Percentiles rank a stretch among this genome's conserved stretches.
Conservation (phyloP, 2,113 vertebrate species). For the Penelope pileata region DNA sequence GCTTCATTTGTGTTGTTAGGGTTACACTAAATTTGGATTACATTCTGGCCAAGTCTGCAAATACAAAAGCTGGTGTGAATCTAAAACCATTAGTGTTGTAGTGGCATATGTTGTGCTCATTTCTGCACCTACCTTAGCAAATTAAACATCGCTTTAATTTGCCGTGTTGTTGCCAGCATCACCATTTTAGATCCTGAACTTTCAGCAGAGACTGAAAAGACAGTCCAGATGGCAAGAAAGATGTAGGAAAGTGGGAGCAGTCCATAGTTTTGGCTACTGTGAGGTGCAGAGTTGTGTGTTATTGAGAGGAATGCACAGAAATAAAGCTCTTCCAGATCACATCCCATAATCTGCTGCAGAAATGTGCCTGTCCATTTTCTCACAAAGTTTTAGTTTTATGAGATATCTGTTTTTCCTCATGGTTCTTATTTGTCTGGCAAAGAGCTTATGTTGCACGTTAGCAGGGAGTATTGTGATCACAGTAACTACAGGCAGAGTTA, state of each 20-base stretch:
- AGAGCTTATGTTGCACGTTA: neutral
- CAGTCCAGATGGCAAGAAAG: neutral
- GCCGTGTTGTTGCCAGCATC: neutral
- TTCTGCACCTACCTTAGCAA: constrained; percentile 13
- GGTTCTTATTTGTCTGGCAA: neutral
- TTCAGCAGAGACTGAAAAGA: neutral
- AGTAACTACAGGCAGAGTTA: neutral
- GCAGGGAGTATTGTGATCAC: neutral
- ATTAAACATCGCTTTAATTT: constrained; percentile 21
- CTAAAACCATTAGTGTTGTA: neutral
- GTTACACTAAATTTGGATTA: constrained; percentile 23
- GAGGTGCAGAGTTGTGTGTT: neutral
- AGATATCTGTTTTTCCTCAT: neutral
- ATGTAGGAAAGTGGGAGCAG: neutral
- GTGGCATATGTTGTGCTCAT: neutral
- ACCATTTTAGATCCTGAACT: neutral
- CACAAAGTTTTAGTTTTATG: neutral
- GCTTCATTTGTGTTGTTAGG: neutral
- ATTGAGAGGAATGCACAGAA: neutral
- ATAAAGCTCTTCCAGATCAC: neutral
- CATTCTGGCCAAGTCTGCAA: constrained; percentile 24
- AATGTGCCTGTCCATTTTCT: neutral
- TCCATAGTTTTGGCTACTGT: neutral
- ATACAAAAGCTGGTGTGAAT: constrained; percentile 23
- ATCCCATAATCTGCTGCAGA: neutral